Percentiles rank a stretch among this genome's conserved stretches.
Conservation (phyloP, 2,888 invertebrate genomes). For the Dasysyrphus tricinctus region DNA sequence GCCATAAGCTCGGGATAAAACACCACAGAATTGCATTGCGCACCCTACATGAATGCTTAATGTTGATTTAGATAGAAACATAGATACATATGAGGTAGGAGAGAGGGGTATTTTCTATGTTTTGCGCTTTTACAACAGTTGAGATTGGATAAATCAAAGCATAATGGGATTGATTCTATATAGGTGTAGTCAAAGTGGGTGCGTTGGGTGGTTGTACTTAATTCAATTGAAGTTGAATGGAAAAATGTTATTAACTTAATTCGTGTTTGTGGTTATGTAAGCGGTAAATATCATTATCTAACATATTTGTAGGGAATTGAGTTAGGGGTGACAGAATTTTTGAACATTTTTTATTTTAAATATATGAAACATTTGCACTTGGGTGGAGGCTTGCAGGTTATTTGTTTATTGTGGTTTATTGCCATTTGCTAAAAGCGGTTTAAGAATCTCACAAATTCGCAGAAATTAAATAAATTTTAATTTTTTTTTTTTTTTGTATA, state of each 20-base stretch:
- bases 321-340: too few relatives aligned
- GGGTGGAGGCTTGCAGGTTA: too few relatives aligned
- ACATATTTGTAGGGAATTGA: too few relatives aligned
- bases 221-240: conserved; percentile 16
- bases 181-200: neutral
- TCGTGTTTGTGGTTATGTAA: conserved; percentile 28
- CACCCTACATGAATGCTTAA: conserved; percentile 34
- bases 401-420: too few relatives aligned
- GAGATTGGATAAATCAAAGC: conserved; percentile 28
- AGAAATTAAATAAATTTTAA: too few relatives aligned
- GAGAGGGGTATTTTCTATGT: neutral
- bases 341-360: too few relatives aligned
- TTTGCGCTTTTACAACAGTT: neutral
- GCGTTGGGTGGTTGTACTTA: neutral
- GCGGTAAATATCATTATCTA: conserved; percentile 13
- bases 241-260: conserved; percentile 53
- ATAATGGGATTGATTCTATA: conserved; percentile 50
- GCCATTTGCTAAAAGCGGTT: too few relatives aligned
- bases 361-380: too few relatives aligned
- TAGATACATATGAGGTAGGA: neutral
- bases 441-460: too few relatives aligned
- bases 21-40: conserved; percentile 60
- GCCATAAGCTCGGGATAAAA: conserved; percentile 67
- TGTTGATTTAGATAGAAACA: conserved; percentile 3
- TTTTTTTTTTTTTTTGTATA: too few relatives aligned